Base-by-base conservation (phyloP, 53 echinoderm and acorn worm genomes). In the Hippasteria phrygiana region DNA sequence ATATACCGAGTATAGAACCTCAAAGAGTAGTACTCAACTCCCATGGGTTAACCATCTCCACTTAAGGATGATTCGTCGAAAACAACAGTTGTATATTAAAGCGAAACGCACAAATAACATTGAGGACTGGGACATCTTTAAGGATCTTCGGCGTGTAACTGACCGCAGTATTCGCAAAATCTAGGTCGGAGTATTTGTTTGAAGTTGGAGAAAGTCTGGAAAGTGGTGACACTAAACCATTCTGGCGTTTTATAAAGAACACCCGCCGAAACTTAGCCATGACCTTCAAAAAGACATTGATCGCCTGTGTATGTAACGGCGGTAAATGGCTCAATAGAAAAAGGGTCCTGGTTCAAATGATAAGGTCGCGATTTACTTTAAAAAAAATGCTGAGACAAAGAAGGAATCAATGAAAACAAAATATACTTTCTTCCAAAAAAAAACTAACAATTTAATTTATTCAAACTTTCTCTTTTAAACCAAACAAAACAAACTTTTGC, bases 21-120 rank as follows among this genome's bases (percentile, higher is more conserved):
- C 84, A 42, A 84, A 64, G 33, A 84, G 42, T 43, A 84, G 66
- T 43, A 84, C 67, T 65, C 84, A 67, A 62, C 41, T 67, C 13
- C 70, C 69, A 2, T 80, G 80, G 80, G 48, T 80, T 27, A n/a
- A n/a, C n/a, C n/a, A n/a, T n/a, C n/a, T n/a, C n/a, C n/a, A n/a
- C n/a, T n/a, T 27, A 82, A 2, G 17, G 37, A 53, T n/a, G 18
- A 32, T 41, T 55, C 83, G 31, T 82, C 24, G 56, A 16, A 64
- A 51, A 29, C 16, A 48, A 28, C 18, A 28, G 13, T 51, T 3
- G 29, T 34, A 50, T 48, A 51, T 8, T 1, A 48, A 45, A 28
- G 53, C 22, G 48, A 20, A 51, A 51, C 8, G 12, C 33, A 33
- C 78, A 28, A 48, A 18, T 26, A 7, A 78, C 78, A 12, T 46